phyloP scores from a whole-genome alignment of 1,140 invertebrate genomes.

The Zaprionus kolodkinae region DNA sequence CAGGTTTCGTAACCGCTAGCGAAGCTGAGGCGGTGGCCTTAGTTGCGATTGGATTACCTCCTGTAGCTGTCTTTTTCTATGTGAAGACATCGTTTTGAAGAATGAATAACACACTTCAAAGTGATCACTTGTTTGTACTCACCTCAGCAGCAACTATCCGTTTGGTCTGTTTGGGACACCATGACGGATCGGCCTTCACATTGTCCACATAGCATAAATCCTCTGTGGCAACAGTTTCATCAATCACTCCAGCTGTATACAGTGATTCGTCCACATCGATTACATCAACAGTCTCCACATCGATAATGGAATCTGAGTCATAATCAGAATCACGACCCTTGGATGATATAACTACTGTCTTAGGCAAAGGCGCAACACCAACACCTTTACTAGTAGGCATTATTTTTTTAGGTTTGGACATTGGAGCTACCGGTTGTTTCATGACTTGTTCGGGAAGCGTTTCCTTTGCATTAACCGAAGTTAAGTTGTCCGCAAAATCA shows the following conservation, averaged over 20 bases:
- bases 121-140: constrained; percentile 33
- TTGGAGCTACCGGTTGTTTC: neutral
- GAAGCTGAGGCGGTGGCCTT: constrained; percentile 17
- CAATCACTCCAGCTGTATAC: constrained; percentile 22
- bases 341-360: constrained; percentile 31
- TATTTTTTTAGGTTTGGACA: neutral
- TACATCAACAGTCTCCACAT: constrained; percentile 80
- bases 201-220: constrained; percentile 75
- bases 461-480: constrained; percentile 34
- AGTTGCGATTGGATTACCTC: constrained; percentile 9
- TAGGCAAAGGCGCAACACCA: neutral
- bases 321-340: constrained; percentile 63
- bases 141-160: constrained; percentile 55
- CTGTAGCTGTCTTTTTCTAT: constrained; percentile 41
- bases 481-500: constrained; percentile 65
- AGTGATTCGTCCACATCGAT: constrained; percentile 55
- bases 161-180: constrained; percentile 66
- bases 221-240: constrained; percentile 15
- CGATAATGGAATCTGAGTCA: constrained; percentile 78
- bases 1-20: neutral
- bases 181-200: constrained; percentile 75
- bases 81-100: constrained; percentile 29
- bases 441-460: neutral
- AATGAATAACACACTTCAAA: constrained; percentile 34
- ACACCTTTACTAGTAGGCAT: neutral